phyloP scores from a whole-genome alignment of 2,113 vertebrate genomes.

The Salvator merianae region DNA sequence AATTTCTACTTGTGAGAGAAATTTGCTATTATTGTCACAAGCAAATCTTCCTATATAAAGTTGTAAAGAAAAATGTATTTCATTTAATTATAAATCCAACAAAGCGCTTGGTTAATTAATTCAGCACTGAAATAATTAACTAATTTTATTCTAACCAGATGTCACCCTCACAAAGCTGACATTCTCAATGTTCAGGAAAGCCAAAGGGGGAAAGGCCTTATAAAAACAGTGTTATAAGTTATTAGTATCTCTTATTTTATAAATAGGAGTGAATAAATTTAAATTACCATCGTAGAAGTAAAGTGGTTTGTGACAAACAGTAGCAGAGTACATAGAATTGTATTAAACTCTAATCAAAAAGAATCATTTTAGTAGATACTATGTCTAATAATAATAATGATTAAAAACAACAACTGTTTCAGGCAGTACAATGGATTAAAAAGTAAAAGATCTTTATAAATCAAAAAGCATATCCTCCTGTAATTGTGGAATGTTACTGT shows the following conservation, averaged over 20 bases:
- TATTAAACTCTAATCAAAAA: not conserved
- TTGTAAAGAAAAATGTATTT: conserved; percentile 7
- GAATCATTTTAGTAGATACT: not conserved
- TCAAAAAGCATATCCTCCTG: not conserved
- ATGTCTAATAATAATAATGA: not conserved
- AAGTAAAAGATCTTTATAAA: not conserved
- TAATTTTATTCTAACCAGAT: conserved; percentile 30
- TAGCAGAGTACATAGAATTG: not conserved
- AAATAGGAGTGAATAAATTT: not conserved
- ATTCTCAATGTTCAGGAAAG: conserved; percentile 31
- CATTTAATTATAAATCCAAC: conserved; percentile 15
- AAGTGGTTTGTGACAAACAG: not conserved
- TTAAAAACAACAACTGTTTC: no score
- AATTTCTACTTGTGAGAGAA: no score
- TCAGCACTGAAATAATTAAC: conserved; percentile 25
- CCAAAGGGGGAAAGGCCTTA: not conserved
- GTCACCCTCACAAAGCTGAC: not conserved
- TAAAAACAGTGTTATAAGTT: conserved; percentile 3
- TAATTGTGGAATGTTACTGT: no score
- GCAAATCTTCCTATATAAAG: not conserved
- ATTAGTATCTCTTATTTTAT: not conserved
- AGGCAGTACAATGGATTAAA: not conserved
- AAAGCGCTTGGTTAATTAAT: not conserved
- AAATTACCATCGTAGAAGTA: not conserved
- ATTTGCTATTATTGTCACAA: no score